Evolutionary conservation across 35 echinoderm and acorn worm genomes (phyloP), one percentile per base, ranked within the genome.

Genomic region (Ptychodera flava): DNA sequence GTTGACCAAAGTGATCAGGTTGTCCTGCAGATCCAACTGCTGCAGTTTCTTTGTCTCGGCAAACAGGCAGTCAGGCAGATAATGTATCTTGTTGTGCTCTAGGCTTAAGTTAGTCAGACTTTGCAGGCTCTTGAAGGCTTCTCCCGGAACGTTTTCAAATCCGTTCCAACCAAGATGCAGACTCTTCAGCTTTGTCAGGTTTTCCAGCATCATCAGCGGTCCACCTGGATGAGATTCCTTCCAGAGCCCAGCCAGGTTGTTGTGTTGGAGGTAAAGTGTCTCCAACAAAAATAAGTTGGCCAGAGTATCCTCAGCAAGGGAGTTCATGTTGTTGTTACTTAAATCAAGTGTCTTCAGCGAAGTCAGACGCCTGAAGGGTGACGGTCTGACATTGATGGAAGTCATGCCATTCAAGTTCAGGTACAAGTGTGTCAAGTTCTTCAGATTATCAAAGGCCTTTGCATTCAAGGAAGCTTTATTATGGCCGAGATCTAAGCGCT

Each of bases 261-360:
- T 97, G 35, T 97, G 94, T 34, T 97, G 91, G 0, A 97, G 35
- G 79, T 97, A 97, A 33, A 97, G 35, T 27, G 88, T 92, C 36
- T 93, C 85, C 0, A 97, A 82, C 10, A 31, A 45, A 29, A 16
- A 27, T 29, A 97, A 85, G 35, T 35, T 28, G 29, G 80, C 84
- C 78, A 97, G 90, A 1, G 91, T 85, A 82, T 93, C 85, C 10
- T 37, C 30, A 16, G 85, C 77, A 30, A 89, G 53, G 35, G 33
- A 30, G 79, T 80, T 76, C 85, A 97, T 85, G 36, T 88, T 92
- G 79, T 97, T 97, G 78, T 97, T 97, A 79, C 94, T 97, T n/a
- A 97, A 36, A 52, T 97, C 94, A 32, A 97, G 82, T 1, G 35
- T 88, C 22, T 53, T 37, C 28, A 97, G 78, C 16, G 79, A 16